Evolutionary conservation across 2,797 vertebrate species (phyloP).

Genomic region (Artibeus jamaicensis): DNA sequence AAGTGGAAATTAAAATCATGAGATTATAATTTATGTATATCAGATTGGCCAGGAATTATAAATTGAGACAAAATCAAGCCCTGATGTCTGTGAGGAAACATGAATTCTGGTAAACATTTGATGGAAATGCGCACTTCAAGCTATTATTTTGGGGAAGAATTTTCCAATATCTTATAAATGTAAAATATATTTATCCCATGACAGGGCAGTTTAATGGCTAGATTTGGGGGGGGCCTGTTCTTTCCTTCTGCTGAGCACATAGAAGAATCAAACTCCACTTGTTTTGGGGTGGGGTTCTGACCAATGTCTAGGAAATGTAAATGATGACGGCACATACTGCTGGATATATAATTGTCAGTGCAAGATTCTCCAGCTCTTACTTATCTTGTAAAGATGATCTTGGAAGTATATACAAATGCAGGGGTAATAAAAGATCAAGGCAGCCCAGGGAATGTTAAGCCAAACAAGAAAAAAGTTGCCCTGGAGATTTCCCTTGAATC

Average conservation of each 20-base stretch:
- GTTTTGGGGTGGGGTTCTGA: background rate
- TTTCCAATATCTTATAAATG: background rate
- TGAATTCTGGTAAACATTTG: background rate
- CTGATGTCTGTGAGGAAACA: background rate
- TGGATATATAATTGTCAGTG: background rate
- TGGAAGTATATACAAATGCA: background rate
- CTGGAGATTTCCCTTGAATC: background rate
- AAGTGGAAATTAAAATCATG: background rate
- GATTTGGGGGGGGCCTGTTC: background rate
- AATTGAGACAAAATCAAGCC: background rate
- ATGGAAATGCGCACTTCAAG: slow-evolving; percentile 10
- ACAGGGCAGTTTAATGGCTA: background rate
- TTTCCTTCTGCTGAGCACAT: background rate
- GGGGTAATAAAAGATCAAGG: background rate
- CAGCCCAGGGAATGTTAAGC: background rate
- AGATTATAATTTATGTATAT: background rate
- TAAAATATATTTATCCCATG: background rate
- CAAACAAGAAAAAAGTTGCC: background rate
- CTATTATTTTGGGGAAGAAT: background rate
- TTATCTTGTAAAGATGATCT: background rate
- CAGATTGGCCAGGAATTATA: background rate
- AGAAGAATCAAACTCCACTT: background rate
- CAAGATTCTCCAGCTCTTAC: background rate
- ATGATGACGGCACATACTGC: background rate
- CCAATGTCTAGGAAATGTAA: background rate